These are phyloP conservation scores for Drosophila borborema DNA, from an alignment of 2,888 invertebrate genomes.

Conservation along the genomic window DNA sequence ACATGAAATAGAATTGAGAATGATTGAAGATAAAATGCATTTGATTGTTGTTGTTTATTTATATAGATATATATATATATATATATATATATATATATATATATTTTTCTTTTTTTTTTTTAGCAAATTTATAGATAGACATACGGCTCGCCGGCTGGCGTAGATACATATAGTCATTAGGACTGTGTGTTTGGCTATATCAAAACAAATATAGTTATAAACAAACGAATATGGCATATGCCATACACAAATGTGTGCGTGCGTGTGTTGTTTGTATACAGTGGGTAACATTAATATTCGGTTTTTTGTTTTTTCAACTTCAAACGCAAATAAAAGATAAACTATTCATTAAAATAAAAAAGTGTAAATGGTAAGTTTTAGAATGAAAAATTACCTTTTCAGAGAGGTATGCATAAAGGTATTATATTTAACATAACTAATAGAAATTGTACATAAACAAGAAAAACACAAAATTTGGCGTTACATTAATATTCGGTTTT, in stretches of 20 bases:
- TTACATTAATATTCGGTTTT: too few relatives aligned
- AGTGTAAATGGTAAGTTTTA: too few relatives aligned
- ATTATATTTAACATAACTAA: too few relatives aligned
- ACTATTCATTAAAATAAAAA: too few relatives aligned
- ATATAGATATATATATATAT: too few relatives aligned
- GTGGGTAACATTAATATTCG: too few relatives aligned
- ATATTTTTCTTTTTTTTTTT: conserved; percentile 5
- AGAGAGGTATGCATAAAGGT: too few relatives aligned
- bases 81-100: not conserved
- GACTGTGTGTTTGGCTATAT: conserved; percentile 29
- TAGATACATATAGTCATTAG: conserved; percentile 51
- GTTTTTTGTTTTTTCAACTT: too few relatives aligned
- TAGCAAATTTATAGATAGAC: conserved; percentile 43
- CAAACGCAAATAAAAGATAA: too few relatives aligned
- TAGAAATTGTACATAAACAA: too few relatives aligned
- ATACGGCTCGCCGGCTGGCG: conserved; percentile 14
- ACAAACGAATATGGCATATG: conserved; percentile 20
- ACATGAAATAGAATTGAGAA: conserved; percentile 25
- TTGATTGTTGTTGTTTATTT: conserved; percentile 8
- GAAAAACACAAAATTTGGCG: too few relatives aligned
- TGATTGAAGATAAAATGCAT: conserved; percentile 49
- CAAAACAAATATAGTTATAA: conserved; percentile 28
- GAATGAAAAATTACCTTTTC: too few relatives aligned
- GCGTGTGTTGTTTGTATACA: not conserved
- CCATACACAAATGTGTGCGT: conserved; percentile 8